phyloP scores from a whole-genome alignment of 2,797 vertebrate genomes.

The Lepus townsendii region DNA sequence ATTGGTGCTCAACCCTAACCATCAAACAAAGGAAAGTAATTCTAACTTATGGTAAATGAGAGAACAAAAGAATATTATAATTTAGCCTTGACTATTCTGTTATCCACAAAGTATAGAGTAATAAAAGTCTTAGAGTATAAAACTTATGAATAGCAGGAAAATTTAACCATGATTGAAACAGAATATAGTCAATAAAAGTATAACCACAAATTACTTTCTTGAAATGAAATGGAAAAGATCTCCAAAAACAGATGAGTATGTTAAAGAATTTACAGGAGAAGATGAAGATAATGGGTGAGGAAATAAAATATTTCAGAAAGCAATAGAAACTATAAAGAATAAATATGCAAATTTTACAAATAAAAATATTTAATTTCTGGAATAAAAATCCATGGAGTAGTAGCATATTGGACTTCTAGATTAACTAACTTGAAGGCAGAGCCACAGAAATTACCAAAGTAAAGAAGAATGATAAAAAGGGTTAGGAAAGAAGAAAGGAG shows the following conservation, averaged over 20 bases:
- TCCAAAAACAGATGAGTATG: neutral
- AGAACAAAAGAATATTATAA: neutral
- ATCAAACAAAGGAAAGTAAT: neutral
- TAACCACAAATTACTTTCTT: conserved; percentile 1
- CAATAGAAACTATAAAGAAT: neutral
- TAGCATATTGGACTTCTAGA: neutral
- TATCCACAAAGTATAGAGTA: neutral
- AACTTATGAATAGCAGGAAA: neutral
- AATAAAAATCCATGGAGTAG: neutral
- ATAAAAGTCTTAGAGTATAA: conserved; percentile 4
- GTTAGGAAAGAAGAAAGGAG: neutral
- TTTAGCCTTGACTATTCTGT: conserved; percentile 22
- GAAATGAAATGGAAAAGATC: conserved; percentile 30
- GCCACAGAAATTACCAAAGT: neutral
- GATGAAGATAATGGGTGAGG: neutral
- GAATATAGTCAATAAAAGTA: conserved; percentile 56
- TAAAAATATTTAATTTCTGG: conserved; percentile 23
- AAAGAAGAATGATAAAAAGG: neutral
- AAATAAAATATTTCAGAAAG: neutral
- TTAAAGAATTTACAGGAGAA: conserved; percentile 35
- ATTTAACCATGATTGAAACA: conserved; percentile 21
- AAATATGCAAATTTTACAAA: neutral
- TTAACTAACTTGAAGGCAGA: neutral
- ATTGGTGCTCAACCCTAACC: neutral
- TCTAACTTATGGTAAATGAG: neutral